phyloP scores from a whole-genome alignment of 1,140 invertebrate genomes.

The Oryzaephilus surinamensis region DNA sequence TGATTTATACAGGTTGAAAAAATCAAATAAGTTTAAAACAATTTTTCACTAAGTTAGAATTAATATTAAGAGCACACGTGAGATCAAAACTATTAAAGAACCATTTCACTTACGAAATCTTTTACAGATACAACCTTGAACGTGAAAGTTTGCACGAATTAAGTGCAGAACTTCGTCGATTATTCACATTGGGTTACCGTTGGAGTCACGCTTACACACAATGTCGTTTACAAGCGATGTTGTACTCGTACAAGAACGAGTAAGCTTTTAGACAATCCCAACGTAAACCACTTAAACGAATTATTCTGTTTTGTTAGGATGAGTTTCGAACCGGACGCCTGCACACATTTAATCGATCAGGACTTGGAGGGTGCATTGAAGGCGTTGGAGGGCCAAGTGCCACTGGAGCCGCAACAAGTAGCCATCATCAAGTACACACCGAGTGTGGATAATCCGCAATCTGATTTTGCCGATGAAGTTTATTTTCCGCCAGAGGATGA shows the following conservation, averaged over 20 bases:
- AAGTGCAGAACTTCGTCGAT: conserved; percentile 53
- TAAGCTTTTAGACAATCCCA: conserved; percentile 28
- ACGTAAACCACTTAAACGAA: too few species aligned
- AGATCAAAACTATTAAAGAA: too few species aligned
- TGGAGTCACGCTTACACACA: conserved; percentile 76
- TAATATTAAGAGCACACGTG: too few species aligned
- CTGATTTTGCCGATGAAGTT: conserved; percentile 64
- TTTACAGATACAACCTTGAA: conserved; percentile 49
- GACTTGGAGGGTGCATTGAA: conserved; percentile 42
- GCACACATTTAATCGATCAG: conserved; percentile 37
- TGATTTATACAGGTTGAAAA: conserved; percentile 45
- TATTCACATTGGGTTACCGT: conserved; percentile 59
- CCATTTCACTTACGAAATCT: background rate
- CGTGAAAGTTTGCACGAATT: conserved; percentile 52
- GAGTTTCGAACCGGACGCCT: conserved; percentile 33
- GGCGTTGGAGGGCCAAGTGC: conserved; percentile 39
- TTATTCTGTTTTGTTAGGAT: conserved; percentile 18
- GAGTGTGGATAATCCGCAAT: conserved; percentile 50
- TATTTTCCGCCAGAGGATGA: conserved; percentile 54
- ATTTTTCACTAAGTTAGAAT: too few species aligned
- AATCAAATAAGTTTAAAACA: too few species aligned
- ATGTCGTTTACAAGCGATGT: conserved; percentile 65
- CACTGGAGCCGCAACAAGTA: conserved; percentile 51
- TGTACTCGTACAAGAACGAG: conserved; percentile 52
- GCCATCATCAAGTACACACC: conserved; percentile 71